phyloP scores from a whole-genome alignment of 2,113 vertebrate species.

The Engystomops pustulosus region DNA sequence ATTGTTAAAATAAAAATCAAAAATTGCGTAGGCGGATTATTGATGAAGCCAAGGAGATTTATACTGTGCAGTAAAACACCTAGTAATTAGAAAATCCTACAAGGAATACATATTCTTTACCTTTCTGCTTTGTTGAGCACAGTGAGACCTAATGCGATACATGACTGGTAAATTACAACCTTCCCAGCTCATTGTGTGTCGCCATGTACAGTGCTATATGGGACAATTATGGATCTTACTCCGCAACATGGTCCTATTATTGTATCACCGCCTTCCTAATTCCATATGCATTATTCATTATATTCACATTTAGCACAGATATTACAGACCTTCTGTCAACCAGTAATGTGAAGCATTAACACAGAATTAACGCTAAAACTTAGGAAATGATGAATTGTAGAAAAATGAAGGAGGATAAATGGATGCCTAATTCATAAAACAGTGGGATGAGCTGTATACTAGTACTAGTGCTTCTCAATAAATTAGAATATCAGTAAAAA shows the following conservation, averaged over 20 bases:
- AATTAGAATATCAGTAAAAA: too few relatives aligned
- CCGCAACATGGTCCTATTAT: not conserved
- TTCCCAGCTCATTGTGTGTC: not conserved
- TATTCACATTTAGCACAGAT: not conserved
- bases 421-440: not conserved
- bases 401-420: not conserved
- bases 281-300: not conserved
- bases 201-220: not conserved
- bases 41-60: not conserved
- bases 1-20: too few relatives aligned
- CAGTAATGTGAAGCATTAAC: not conserved
- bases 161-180: not conserved
- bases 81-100: not conserved
- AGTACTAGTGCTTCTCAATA: too few relatives aligned
- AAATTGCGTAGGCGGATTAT: too few relatives aligned
- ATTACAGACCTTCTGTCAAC: not conserved
- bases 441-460: too few relatives aligned
- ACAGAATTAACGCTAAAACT: not conserved
- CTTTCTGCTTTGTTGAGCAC: not conserved
- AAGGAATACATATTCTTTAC: not conserved
- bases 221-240: not conserved
- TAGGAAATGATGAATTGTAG: not conserved
- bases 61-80: not conserved
- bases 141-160: not conserved
- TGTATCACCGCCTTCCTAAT: not conserved